phyloP scores from a whole-genome alignment of 2,113 vertebrate species.

The Aegypius monachus region DNA sequence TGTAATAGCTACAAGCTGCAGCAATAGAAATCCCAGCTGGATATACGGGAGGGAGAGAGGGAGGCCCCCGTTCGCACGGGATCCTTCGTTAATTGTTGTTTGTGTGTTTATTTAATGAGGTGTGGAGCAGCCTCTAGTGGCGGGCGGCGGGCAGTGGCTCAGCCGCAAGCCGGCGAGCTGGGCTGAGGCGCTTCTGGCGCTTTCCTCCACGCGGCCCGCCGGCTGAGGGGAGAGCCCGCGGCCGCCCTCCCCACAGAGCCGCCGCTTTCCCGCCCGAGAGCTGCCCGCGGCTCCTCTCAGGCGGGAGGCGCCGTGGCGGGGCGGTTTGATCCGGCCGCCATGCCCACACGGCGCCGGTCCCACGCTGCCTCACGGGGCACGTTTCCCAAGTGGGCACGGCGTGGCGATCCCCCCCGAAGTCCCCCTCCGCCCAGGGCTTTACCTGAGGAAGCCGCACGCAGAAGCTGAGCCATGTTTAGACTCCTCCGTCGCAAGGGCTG shows the following conservation, averaged over 20 bases:
- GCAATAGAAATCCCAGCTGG: background rate
- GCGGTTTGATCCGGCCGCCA: fast-evolving
- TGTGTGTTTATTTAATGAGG: slow-evolving; percentile 47
- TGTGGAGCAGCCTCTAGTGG: slow-evolving; percentile 64
- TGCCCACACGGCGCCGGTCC: fast-evolving
- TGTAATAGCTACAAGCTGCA: background rate
- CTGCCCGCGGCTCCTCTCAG: background rate
- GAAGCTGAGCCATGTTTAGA: background rate
- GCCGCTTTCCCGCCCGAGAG: background rate
- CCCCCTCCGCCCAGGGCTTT: background rate
- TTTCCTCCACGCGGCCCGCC: background rate
- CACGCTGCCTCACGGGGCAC: background rate
- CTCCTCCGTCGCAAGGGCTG: background rate
- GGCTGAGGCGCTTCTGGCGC: background rate
- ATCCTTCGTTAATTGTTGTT: background rate
- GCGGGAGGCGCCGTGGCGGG: background rate
- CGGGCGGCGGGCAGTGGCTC: background rate
- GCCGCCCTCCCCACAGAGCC: fast-evolving
- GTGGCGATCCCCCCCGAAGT: fast-evolving
- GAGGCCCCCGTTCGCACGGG: background rate
- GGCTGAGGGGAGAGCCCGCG: background rate
- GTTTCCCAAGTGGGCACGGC: fast-evolving
- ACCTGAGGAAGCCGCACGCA: background rate
- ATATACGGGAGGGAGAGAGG: too few species aligned
- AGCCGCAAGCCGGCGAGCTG: too few species aligned